Evolutionary conservation across 1,140 invertebrate species (phyloP).

Genomic region (Camponotus floridanus): DNA sequence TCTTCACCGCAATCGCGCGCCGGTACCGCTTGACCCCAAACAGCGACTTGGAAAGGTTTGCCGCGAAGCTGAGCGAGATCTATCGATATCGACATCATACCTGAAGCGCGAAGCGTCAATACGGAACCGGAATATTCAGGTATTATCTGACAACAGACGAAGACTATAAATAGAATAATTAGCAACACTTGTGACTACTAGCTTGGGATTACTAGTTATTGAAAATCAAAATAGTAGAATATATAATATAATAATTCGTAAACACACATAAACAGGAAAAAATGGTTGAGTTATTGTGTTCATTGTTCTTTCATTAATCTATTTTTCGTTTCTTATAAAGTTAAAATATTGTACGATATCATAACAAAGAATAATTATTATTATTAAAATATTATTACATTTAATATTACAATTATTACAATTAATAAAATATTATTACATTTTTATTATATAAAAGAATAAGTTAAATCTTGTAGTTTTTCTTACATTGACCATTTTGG

Average conservation of each 20-base stretch:
- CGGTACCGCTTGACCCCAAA: conserved; percentile 86
- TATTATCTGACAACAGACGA: conserved; percentile 73
- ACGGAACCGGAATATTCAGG: conserved; percentile 84
- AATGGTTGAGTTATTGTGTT: conserved; percentile 45
- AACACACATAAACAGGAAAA: conserved; percentile 1
- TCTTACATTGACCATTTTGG: conserved; percentile 86
- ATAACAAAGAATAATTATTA: background rate
- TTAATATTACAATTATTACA: too few species aligned
- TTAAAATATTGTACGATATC: background rate
- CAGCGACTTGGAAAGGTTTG: conserved; percentile 82
- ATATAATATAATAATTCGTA: conserved; percentile 5
- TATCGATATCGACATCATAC: conserved; percentile 85
- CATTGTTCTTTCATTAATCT: background rate
- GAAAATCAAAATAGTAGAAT: conserved; percentile 2
- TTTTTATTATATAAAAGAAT: background rate
- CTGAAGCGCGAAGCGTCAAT: conserved; percentile 84
- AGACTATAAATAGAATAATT: background rate
- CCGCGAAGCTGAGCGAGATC: conserved; percentile 85
- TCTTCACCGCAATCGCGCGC: conserved; percentile 89
- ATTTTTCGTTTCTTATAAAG: background rate
- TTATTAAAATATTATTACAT: background rate
- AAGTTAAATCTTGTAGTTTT: background rate
- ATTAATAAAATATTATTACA: background rate
- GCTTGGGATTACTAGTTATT: background rate
- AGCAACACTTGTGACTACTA: background rate